Conservation (phyloP, 2,888 invertebrate genomes). For the Proisotoma minuta region DNA sequence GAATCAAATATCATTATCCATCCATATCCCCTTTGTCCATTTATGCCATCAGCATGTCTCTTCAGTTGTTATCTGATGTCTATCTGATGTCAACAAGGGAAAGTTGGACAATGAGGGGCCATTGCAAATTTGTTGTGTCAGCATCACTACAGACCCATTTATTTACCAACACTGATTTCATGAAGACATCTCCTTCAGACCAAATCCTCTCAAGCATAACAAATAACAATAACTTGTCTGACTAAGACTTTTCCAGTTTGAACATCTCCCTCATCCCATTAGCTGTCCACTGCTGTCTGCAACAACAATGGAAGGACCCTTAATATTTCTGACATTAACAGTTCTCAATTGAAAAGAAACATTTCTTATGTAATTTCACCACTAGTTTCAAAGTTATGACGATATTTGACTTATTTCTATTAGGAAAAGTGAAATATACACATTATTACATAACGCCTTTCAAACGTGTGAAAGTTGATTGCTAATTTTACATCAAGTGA, state of each 20-base stretch:
- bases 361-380: too few relatives aligned
- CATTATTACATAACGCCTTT: too few relatives aligned
- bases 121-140: not conserved
- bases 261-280: too few relatives aligned
- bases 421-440: too few relatives aligned
- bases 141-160: not conserved
- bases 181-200: not conserved
- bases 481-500: too few relatives aligned
- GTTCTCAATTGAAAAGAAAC: not conserved
- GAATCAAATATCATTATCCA: slow-evolving; percentile 1
- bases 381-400: too few relatives aligned
- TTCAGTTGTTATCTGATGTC: slow-evolving; percentile 6
- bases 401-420: too few relatives aligned
- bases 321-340: slow-evolving; percentile 1
- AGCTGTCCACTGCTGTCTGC: too few relatives aligned
- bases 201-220: too few relatives aligned
- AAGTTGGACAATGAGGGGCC: slow-evolving; percentile 1
- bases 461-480: too few relatives aligned
- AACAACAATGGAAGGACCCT: too few relatives aligned
- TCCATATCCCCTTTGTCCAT: slow-evolving; percentile 1
- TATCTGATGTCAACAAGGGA: not conserved
- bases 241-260: too few relatives aligned
- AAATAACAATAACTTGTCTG: slow-evolving; percentile 8
- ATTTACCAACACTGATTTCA: slow-evolving; percentile 7
- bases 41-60: not conserved